A percentile compares a stretch with the other conserved stretches of the same genome.
Evolutionary conservation across 1,140 invertebrate species (phyloP).

Genomic region (Stegodyphus mimosarum): DNA sequence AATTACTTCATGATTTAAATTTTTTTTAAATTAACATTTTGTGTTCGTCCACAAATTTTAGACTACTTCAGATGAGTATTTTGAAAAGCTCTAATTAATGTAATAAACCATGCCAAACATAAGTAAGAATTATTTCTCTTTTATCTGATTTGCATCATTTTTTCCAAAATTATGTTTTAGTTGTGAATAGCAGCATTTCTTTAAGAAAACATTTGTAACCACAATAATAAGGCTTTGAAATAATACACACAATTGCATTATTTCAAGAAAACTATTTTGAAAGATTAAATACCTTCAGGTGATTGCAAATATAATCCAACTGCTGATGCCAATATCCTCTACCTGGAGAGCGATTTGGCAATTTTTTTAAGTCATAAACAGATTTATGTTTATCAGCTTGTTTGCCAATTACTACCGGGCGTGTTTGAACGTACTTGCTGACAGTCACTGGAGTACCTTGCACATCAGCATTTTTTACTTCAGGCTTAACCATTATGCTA

Average conservation of each 20-base stretch:
- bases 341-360: constrained; percentile 29
- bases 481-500: background rate
- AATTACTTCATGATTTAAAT: too few species aligned
- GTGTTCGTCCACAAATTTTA: too few species aligned
- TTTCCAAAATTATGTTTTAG: too few species aligned
- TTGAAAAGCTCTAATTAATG: too few species aligned
- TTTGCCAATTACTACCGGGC: background rate
- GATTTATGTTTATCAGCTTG: background rate
- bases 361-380: background rate
- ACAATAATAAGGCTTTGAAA: too few species aligned
- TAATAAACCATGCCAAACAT: too few species aligned
- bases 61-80: too few species aligned
- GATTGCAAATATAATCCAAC: constrained; percentile 46
- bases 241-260: background rate
- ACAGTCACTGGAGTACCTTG: background rate
- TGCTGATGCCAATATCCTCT: constrained; percentile 44
- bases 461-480: background rate
- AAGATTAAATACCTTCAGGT: constrained; percentile 32
- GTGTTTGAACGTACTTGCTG: background rate
- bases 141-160: too few species aligned
- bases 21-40: too few species aligned
- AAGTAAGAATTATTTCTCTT: too few species aligned
- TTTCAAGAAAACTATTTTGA: background rate
- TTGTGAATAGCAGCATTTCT: too few species aligned
- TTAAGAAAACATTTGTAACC: too few species aligned